A percentile compares a stretch with the other conserved stretches of the same genome.
phyloP scores from a whole-genome alignment of 2,113 vertebrate species.

The Sisor rabdophorus region DNA sequence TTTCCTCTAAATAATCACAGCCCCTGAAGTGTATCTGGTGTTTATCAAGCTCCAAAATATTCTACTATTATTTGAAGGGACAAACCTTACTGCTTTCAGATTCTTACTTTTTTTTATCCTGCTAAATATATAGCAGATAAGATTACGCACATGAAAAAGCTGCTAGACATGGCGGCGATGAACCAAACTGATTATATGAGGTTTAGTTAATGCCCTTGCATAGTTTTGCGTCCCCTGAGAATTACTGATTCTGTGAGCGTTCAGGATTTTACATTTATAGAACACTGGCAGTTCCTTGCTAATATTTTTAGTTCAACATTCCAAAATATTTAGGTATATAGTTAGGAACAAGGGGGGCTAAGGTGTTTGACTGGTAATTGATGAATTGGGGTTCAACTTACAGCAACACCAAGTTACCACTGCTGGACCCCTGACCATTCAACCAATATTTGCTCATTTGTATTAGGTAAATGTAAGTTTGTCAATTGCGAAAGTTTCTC shows the following conservation, averaged over 20 bases:
- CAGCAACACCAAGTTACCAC: too few relatives aligned
- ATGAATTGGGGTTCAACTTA: too few relatives aligned
- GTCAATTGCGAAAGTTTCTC: too few relatives aligned
- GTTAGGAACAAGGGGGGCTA: too few relatives aligned
- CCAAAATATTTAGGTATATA: too few relatives aligned
- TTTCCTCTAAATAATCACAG: conserved; percentile 18
- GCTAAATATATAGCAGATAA: background rate
- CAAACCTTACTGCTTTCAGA: background rate
- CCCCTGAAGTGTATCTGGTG: conserved; percentile 25
- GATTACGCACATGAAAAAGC: background rate
- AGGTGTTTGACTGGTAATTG: too few relatives aligned
- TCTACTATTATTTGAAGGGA: background rate
- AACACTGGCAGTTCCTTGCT: background rate
- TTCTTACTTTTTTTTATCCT: background rate
- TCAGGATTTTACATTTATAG: too few relatives aligned
- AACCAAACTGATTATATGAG: conserved; percentile 7
- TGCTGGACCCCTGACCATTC: too few relatives aligned
- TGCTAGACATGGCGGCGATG: conserved; percentile 13
- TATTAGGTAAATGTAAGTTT: too few relatives aligned
- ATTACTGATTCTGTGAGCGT: conserved; percentile 4
- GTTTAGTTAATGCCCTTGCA: background rate
- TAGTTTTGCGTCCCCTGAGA: background rate
- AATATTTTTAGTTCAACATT: too few relatives aligned
- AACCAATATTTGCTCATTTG: too few relatives aligned
- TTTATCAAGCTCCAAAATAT: conserved; percentile 17